These are phyloP conservation scores for Amblyopsis rosae DNA, from an alignment of 2,113 vertebrate species.

Conservation along the genomic window DNA sequence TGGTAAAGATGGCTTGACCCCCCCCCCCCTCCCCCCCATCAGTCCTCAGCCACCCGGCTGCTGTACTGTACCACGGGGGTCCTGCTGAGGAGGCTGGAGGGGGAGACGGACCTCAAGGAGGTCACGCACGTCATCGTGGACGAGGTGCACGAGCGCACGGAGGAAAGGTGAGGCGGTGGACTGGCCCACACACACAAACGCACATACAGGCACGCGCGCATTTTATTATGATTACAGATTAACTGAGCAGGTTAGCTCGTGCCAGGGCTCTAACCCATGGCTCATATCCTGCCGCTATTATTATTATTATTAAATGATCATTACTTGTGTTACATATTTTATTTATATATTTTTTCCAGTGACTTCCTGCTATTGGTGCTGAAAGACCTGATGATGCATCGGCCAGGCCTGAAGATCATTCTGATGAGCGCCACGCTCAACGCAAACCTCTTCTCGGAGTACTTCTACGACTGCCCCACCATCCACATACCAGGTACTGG, in stretches of 20 bases:
- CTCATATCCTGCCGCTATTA: too few species aligned
- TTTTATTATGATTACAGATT: too few species aligned
- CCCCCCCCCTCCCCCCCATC: background rate
- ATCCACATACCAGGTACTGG: slow-evolving; percentile 90
- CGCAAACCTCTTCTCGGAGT: slow-evolving; percentile 91
- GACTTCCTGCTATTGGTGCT: slow-evolving; percentile 95
- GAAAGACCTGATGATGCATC: slow-evolving; percentile 87
- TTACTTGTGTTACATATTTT: background rate
- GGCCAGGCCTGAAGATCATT: slow-evolving; percentile 87
- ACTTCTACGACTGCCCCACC: slow-evolving; percentile 86
- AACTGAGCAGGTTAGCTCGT: too few species aligned
- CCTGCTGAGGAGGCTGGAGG: slow-evolving; percentile 88
- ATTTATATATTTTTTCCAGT: slow-evolving; percentile 65
- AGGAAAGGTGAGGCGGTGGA: slow-evolving; percentile 85
- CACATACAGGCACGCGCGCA: too few species aligned
- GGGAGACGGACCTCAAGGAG: slow-evolving; percentile 83
- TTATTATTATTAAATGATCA: too few species aligned
- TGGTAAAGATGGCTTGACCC: too few species aligned
- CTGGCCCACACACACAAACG: too few species aligned
- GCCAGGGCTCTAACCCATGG: too few species aligned
- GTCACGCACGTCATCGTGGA: slow-evolving; percentile 92
- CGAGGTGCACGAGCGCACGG: slow-evolving; percentile 96
- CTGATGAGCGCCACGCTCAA: slow-evolving; percentile 98
- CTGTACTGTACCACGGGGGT: slow-evolving; percentile 96
- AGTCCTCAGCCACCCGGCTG: slow-evolving; percentile 91